Evolutionary conservation across 2,113 vertebrate genomes (phyloP).

Genomic region (Sebastes schlegelii): DNA sequence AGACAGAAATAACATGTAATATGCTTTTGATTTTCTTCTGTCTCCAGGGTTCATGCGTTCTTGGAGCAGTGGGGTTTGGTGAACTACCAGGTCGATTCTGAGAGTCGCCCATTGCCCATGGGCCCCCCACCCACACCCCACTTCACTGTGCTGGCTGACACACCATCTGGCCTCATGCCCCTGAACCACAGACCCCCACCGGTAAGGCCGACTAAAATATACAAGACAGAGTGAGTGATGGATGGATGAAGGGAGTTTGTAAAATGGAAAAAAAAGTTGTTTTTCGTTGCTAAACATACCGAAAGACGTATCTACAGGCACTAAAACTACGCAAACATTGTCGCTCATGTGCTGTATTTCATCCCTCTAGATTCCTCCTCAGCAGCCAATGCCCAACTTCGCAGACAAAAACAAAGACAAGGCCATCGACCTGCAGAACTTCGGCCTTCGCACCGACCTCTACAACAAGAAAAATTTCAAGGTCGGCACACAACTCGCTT

Average conservation of each 20-base stretch:
- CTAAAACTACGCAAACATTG: neutral
- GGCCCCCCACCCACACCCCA: constrained; percentile 97
- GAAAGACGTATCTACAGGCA: neutral
- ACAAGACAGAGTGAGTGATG: neutral
- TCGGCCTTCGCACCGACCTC: constrained; percentile 93
- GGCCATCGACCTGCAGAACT: constrained; percentile 94
- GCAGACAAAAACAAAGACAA: constrained; percentile 96
- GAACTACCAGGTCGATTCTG: constrained; percentile 98
- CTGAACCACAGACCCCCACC: constrained; percentile 87
- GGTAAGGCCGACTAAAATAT: constrained; percentile 54
- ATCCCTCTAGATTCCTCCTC: constrained; percentile 88
- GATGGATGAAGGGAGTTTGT: neutral
- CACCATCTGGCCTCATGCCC: constrained; percentile 94
- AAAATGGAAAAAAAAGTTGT: neutral
- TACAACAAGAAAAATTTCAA: constrained; percentile 97
- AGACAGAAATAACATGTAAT: neutral
- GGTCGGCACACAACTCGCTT: constrained; percentile 69
- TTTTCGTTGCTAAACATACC: no score
- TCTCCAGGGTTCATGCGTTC: constrained; percentile 92
- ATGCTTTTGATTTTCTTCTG: no score
- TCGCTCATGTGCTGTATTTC: accelerated
- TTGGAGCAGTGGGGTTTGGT: constrained; percentile 99
- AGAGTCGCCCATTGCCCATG: constrained; percentile 96
- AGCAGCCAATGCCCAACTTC: constrained; percentile 95
- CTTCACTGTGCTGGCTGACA: constrained; percentile 96